Base-by-base conservation (phyloP, 2,797 vertebrate species). In the Muscicapa comitata region DNA sequence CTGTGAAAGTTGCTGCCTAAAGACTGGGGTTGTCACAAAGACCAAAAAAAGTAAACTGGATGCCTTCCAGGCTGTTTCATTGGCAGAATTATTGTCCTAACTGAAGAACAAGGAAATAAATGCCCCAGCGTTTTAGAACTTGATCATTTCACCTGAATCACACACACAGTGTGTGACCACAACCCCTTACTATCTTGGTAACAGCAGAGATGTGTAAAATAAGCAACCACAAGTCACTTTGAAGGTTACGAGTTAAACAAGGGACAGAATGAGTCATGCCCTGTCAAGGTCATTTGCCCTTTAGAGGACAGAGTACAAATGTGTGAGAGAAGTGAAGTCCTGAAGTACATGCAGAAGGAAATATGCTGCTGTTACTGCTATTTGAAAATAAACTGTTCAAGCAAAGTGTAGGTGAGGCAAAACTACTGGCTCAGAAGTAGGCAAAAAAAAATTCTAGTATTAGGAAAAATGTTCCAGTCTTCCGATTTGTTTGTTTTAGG, bases 261-360 rank as follows among this genome's bases (percentile, higher is more conserved):
- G 29, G 42, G 70, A 40, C 62, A 31, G n/a, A 70, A 25, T 95
- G 93, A 95, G 84, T 96, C 90, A 95, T 82, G 72, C 37, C 83
- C 72, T 85, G 42, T 82, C 96, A 97, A 98, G 97, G 97, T 97
- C 96, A 81, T 85, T 87, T 86, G 61, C 33, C 45, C 29, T 71
- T 29, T 76, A 15, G 50, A 85, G 86, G 66, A n/a, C 80, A 42
- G 38, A 84, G 45, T 71, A 33, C 42, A 67, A 70, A 67, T 21
- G 17, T 57, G 3, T 7, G 7, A 40, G 54, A 68, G 70, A 85
- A 86, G 29, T 81, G 65, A 63, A 74, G 67, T 89, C 40, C 21
- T 54, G 25, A 71, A 59, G 35, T 50, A 16, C 25, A 50, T 3
- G 0, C 7, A 75, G 65, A 72, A 88, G 61, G 77, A 74, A 78